These are phyloP conservation scores for Reticulitermes lucifugus DNA, from an alignment of 2,888 invertebrate genomes.

Conservation along the genomic window DNA sequence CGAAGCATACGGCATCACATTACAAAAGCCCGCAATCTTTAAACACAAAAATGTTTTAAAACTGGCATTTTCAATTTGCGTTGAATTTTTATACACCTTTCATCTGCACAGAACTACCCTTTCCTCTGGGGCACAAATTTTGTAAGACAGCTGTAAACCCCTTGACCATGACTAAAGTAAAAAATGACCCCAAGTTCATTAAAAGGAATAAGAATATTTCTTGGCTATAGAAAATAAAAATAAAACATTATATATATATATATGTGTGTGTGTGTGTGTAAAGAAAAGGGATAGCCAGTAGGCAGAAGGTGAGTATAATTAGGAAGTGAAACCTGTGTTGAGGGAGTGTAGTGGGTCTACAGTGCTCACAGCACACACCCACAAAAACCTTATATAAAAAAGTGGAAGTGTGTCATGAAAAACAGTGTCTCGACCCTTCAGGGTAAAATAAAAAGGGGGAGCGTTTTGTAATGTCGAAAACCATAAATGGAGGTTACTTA, in stretches of 20 bases:
- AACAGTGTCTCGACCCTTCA: neutral
- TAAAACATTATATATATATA: neutral
- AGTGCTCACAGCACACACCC: neutral
- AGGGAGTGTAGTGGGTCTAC: neutral
- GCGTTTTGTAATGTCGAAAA: neutral
- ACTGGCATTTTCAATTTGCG: no score
- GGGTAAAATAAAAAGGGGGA: neutral
- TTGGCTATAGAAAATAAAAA: neutral
- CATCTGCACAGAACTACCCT: neutral
- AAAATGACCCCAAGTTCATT: neutral
- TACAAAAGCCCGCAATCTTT: no score
- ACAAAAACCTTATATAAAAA: neutral
- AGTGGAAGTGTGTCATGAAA: neutral
- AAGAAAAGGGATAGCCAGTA: neutral
- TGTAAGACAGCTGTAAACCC: constrained; percentile 13
- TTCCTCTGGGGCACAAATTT: neutral
- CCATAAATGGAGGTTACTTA: neutral
- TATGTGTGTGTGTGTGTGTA: neutral
- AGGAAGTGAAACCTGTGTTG: constrained; percentile 25
- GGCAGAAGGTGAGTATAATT: constrained; percentile 32
- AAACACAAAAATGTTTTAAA: no score
- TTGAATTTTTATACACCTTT: no score
- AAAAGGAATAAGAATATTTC: constrained; percentile 9
- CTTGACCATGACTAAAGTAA: neutral
- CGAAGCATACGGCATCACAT: no score